Base-by-base conservation (phyloP, 2,113 vertebrate species). In the Rhinichthys klamathensis region DNA sequence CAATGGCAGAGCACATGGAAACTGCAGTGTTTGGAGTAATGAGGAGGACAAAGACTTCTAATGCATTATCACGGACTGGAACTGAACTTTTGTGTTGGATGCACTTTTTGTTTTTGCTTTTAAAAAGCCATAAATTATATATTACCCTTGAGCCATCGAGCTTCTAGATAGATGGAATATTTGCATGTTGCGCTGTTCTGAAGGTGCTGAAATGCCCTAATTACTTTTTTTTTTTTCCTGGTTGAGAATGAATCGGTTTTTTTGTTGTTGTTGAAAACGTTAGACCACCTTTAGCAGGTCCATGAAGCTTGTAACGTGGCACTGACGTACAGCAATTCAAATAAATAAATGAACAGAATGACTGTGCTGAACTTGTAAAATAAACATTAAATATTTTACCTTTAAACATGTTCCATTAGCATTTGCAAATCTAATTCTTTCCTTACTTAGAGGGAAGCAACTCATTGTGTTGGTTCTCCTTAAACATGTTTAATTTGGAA, bases 81-180 rank as follows among this genome's bases (percentile, higher is more conserved):
- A 92, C 65, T 89, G 83, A 89, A 86, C 87, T 90, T 90, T 88
- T 90, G 92, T 94, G 94, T 95, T 93, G 91, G 90, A 95, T 94
- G 95, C 95, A 95, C 94, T 96, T 95, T 91, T 93, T 90, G 92
- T 91, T 92, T 86, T 90, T 88, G 94, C 93, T 95, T 95, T 94
- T 88, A 94, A 95, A 94, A 96, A 96, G 95, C 95, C 95, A 96
- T 96, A 95, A 91, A 89, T 90, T 89, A 92, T 81, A 88, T 90
- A 60, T 88, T 91, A 92, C 12, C 80, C 69, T 63, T 76, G 82
- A 91, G 92, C 92, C 92, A 90, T 91, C 90, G 84, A 91, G 91
- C 91, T 93, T 92, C 85, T 93, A 93, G 91, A 90, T 94, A 93
- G 93, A 92, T 87, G 38, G 92, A 92, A 91, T 92, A 90, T 94